Evolutionary conservation across 2,797 vertebrate genomes (phyloP).

Genomic region (Sandelia bainsii): DNA sequence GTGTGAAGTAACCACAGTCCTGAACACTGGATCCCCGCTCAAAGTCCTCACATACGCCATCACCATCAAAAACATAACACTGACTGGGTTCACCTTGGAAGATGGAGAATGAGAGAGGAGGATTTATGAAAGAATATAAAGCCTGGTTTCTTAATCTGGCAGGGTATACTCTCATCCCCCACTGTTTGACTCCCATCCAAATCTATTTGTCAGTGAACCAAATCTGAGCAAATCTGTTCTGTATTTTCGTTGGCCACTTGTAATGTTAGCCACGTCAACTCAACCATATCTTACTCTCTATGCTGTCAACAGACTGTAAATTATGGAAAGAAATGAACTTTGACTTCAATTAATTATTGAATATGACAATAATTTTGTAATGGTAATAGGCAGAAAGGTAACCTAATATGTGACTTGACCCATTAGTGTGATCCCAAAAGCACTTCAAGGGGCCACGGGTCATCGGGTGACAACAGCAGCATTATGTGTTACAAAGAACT

Average conservation of each 20-base stretch:
- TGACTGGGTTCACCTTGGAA: constrained; percentile 92
- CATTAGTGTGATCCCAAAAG: constrained; percentile 17
- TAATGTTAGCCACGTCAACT: constrained; percentile 53
- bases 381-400: constrained; percentile 33
- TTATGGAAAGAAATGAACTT: constrained; percentile 50
- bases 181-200: constrained; percentile 59
- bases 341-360: constrained; percentile 60
- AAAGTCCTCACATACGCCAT: constrained; percentile 91
- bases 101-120: constrained; percentile 43
- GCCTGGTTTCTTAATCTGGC: constrained; percentile 70
- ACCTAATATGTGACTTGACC: constrained; percentile 34
- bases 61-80: constrained; percentile 91
- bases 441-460: constrained; percentile 5
- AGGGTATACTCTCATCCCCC: constrained; percentile 48
- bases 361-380: constrained; percentile 31
- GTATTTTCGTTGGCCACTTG: constrained; percentile 70
- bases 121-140: constrained; percentile 71
- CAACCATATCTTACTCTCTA: constrained; percentile 54
- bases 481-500: constrained; percentile 36
- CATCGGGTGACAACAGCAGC: constrained; percentile 36
- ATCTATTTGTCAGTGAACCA: constrained; percentile 72
- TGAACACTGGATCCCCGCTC: constrained; percentile 86
- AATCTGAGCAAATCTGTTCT: constrained; percentile 61
- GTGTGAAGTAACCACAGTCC: constrained; percentile 92
- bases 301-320: constrained; percentile 65